Percentiles rank a stretch among this genome's conserved stretches.
Conservation (phyloP, 2,797 vertebrate genomes). For the Xenops minutus region DNA sequence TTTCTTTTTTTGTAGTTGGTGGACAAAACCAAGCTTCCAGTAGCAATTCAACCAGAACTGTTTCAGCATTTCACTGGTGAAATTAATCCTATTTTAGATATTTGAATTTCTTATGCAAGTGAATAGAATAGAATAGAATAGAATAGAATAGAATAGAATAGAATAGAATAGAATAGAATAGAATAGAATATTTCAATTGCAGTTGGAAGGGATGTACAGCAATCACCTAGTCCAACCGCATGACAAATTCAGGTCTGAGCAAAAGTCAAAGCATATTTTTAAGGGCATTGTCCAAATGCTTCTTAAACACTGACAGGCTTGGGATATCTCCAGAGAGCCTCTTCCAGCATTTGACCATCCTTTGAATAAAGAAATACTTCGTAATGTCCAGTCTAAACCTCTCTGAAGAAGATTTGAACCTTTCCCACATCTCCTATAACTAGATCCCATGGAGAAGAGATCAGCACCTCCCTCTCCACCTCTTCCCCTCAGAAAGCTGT, state of each 20-base stretch:
- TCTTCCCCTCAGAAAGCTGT: background rate
- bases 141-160: no score
- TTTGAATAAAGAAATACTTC: background rate
- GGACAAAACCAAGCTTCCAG: background rate
- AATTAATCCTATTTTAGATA: background rate
- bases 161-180: background rate
- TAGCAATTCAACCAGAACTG: background rate
- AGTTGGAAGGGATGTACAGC: background rate
- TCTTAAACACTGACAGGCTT: background rate
- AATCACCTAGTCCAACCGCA: background rate
- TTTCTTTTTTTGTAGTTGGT: background rate
- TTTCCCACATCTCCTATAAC: fast-evolving
- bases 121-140: no score
- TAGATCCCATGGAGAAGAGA: background rate
- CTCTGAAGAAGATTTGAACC: background rate
- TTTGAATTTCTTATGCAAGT: background rate
- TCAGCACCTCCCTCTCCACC: background rate
- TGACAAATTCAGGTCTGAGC: background rate
- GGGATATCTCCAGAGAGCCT: background rate
- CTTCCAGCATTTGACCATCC: background rate
- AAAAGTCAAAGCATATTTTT: fast-evolving
- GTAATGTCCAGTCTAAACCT: background rate
- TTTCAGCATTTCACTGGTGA: background rate
- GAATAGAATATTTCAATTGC: background rate
- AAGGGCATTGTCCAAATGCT: background rate